Percentiles rank a stretch among this genome's conserved stretches.
phyloP scores from a whole-genome alignment of 2,888 invertebrate species.

The Sinhomidia bicolor region DNA sequence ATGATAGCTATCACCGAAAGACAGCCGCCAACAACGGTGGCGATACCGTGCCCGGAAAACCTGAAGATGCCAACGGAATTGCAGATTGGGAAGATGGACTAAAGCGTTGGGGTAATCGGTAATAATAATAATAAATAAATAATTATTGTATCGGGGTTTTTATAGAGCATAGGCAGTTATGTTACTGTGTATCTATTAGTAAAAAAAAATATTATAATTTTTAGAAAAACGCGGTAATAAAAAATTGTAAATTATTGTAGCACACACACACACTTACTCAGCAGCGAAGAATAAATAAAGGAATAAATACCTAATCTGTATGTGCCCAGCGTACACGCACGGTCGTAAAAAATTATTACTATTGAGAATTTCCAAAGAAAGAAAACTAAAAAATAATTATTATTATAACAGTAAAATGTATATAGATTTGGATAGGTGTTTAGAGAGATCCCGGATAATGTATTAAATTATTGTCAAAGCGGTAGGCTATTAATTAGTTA shows the following conservation, averaged over 20 bases:
- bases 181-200: neutral
- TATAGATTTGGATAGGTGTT: too few relatives aligned
- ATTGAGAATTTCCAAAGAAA: too few relatives aligned
- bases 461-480: too few relatives aligned
- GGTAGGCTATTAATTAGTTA: too few relatives aligned
- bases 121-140: too few relatives aligned
- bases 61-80: slow-evolving; percentile 84
- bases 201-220: neutral
- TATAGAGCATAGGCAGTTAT: too few relatives aligned
- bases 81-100: slow-evolving; percentile 86
- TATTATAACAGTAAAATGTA: too few relatives aligned
- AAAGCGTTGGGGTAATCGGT: slow-evolving; percentile 84
- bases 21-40: slow-evolving; percentile 38
- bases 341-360: too few relatives aligned
- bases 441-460: too few relatives aligned
- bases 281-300: neutral
- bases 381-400: too few relatives aligned
- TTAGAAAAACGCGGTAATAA: neutral
- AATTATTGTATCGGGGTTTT: too few relatives aligned
- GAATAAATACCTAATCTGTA: neutral
- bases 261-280: neutral
- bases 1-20: slow-evolving; percentile 57
- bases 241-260: neutral
- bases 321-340: too few relatives aligned
- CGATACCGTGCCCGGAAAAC: slow-evolving; percentile 60